Evolutionary conservation across 2,797 vertebrate species (phyloP), one percentile per base, ranked within the genome.

Genomic region (Siniperca obscura): DNA sequence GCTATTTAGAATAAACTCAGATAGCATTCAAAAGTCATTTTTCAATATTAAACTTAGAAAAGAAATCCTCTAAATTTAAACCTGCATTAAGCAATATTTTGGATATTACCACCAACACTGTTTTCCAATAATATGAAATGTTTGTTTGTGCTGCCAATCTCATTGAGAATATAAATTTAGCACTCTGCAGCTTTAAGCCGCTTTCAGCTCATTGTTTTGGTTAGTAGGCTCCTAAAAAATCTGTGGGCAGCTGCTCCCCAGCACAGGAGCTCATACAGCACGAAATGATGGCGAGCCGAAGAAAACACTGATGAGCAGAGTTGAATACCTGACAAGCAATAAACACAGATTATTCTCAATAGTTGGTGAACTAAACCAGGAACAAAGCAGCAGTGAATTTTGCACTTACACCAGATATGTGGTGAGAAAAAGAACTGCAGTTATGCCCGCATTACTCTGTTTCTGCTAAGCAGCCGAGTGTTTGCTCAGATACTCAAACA

Each of bases 401-500:
- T 48, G 5, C 36, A 44, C 57, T 75, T 46, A 19, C 13, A 34
- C 12, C 22, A 4, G 13, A 36, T 57, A 42, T 46, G 25, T 22
- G 56, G 38, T 14, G 34, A 73, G 34, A 53, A 65, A 64, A 44
- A 14, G 3, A 68, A 53, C 1, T 55, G 55, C 38, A 79, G 48
- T 3, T 30, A 40, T 77, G 55, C 40, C 8, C 30, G 25, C 36
- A 7, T 42, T 48, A 34, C 44, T 76, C 34, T 17, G 50, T 70
- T 57, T 67, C 55, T 82, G 55, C 48, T 55, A 22, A 60, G 40
- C 70, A 36, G 16, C 66, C 57, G 36, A 64, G 55, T 76, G 65
- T 80, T 70, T 70, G 42, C 76, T 77, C 78, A 71, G 56, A 78
- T 66, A 71, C 70, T 78, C 59, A 76, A 57, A 55, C 30, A 34